Evolutionary conservation across 2,888 invertebrate species (phyloP).

Genomic region (Leucophora obtusa): DNA sequence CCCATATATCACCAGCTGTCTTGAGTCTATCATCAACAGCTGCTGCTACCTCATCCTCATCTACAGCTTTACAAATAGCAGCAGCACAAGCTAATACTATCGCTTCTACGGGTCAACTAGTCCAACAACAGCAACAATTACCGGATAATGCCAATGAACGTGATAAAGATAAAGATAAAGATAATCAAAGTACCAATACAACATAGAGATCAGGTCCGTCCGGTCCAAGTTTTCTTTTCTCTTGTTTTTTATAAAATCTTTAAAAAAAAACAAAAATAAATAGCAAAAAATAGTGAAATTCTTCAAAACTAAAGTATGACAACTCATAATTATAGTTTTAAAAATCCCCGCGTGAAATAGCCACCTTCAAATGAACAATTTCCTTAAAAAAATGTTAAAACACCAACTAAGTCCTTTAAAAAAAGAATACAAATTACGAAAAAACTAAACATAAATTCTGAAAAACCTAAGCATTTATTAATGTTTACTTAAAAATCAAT

Average conservation of each 20-base stretch:
- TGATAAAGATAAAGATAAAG: constrained; percentile 56
- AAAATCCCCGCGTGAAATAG: constrained; percentile 33
- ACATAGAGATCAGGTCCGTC: constrained; percentile 78
- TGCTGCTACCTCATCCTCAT: constrained; percentile 68
- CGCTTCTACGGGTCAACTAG: constrained; percentile 66
- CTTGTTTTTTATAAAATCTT: constrained; percentile 78
- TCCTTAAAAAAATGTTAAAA: not conserved
- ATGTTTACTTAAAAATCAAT: constrained; percentile 36
- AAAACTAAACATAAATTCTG: constrained; percentile 19
- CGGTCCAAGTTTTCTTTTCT: constrained; percentile 79
- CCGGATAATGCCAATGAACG: constrained; percentile 52
- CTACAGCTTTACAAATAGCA: constrained; percentile 68
- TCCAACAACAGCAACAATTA: constrained; percentile 29
- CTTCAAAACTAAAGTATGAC: constrained; percentile 17
- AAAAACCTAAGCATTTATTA: constrained; percentile 50
- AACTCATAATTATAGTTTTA: constrained; percentile 10
- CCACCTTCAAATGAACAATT: constrained; percentile 9
- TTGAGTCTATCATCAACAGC: constrained; percentile 71
- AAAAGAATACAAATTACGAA: not conserved
- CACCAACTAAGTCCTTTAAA: constrained; percentile 19
- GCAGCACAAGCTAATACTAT: constrained; percentile 50
- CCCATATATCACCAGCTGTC: constrained; percentile 82
- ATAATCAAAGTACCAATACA: constrained; percentile 65
- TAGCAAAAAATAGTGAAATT: constrained; percentile 48
- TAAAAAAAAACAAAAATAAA: constrained; percentile 66